Percentiles rank a stretch among this genome's conserved stretches.
Evolutionary conservation across 2,797 vertebrate species (phyloP).

Genomic region (Crotalus adamanteus): DNA sequence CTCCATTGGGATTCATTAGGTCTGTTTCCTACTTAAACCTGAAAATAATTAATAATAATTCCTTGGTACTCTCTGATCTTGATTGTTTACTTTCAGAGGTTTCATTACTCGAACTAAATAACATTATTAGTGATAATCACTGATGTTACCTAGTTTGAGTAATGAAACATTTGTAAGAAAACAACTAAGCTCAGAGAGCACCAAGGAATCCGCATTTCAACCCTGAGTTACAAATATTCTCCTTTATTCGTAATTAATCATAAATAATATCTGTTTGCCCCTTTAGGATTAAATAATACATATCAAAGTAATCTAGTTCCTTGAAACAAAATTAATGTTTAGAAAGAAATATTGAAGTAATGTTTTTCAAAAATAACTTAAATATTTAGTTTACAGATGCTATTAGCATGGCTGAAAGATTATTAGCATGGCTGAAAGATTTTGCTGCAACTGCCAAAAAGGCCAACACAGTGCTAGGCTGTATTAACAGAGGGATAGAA

Average conservation of each 20-base stretch:
- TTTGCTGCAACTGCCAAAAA: no score
- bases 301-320: constrained; percentile 29
- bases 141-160: background rate
- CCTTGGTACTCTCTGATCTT: no score
- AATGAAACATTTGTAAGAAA: background rate
- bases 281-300: constrained; percentile 43
- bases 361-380: constrained; percentile 14
- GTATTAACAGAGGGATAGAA: no score
- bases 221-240: background rate
- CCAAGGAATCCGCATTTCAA: background rate
- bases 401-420: constrained; percentile 19
- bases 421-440: no score
- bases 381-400: constrained; percentile 18
- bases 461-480: no score
- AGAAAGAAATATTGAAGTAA: constrained; percentile 42
- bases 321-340: constrained; percentile 29
- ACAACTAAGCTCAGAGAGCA: background rate
- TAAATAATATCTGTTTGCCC: constrained; percentile 46
- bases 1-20: background rate
- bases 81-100: background rate
- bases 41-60: background rate
- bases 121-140: background rate
- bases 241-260: background rate
- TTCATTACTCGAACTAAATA: background rate
- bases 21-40: background rate